Conservation (phyloP, 2,888 invertebrate genomes). For the Ganaspis brasiliensis region DNA sequence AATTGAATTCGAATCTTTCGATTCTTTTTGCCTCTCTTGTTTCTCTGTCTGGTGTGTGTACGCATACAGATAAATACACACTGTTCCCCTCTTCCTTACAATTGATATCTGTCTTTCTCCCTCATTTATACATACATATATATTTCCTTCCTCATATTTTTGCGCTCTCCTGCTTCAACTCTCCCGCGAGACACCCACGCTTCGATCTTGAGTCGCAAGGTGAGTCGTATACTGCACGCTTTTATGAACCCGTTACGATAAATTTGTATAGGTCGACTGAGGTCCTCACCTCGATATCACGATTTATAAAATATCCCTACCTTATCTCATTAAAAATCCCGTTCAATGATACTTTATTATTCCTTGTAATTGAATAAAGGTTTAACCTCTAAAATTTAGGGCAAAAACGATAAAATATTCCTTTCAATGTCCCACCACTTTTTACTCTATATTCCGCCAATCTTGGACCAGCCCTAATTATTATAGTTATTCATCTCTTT, state of each 20-base stretch:
- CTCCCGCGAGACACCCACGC: conserved; percentile 50
- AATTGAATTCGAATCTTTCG: conserved; percentile 62
- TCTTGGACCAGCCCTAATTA: too few species aligned
- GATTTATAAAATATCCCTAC: neutral
- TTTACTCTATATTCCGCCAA: too few species aligned
- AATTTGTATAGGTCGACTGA: conserved; percentile 24
- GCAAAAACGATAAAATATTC: too few species aligned
- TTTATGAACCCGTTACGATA: conserved; percentile 42
- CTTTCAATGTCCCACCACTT: too few species aligned
- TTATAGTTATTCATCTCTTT: too few species aligned
- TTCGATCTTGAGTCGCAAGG: conserved; percentile 52
- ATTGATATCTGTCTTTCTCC: conserved; percentile 42
- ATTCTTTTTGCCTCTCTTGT: conserved; percentile 22
- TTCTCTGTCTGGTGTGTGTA: neutral
- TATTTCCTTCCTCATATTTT: conserved; percentile 38
- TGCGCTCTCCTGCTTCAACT: conserved; percentile 44
- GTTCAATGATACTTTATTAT: neutral
- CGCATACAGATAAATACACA: conserved; percentile 6
- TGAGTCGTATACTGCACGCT: conserved; percentile 48
- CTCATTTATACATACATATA: conserved; percentile 6
- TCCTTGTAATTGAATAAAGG: too few species aligned
- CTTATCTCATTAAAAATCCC: neutral
- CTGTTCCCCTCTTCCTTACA: conserved; percentile 27
- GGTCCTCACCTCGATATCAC: conserved; percentile 17
- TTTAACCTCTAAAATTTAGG: too few species aligned